Conservation (phyloP, 2,888 invertebrate species). For the Loripinus fragilis region DNA sequence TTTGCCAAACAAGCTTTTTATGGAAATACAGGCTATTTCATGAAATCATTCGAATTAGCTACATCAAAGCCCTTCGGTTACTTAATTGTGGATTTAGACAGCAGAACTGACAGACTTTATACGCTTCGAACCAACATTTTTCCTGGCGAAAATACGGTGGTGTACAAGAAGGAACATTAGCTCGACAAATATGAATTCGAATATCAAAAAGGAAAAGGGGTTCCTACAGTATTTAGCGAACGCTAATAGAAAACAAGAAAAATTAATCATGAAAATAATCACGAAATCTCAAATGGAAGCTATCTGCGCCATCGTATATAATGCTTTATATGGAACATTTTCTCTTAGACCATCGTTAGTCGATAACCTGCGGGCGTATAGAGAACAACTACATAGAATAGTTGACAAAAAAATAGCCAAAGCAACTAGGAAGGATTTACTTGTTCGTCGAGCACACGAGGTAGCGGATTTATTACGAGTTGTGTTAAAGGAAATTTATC, state of each 20-base stretch:
- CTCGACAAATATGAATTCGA: constrained; percentile 1
- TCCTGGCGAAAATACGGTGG: constrained; percentile 5
- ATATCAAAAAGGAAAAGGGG: not conserved
- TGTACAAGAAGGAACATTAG: not conserved
- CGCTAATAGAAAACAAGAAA: not conserved
- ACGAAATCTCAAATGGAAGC: not conserved
- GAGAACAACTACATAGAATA: not conserved
- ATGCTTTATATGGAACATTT: not conserved
- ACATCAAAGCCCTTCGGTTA: not conserved
- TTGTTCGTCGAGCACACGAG: not conserved
- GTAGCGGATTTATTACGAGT: constrained; percentile 8
- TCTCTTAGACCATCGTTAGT: not conserved
- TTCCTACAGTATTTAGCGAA: not conserved
- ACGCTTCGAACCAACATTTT: not conserved
- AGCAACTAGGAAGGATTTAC: not conserved
- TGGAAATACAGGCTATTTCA: not conserved
- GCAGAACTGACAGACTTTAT: not conserved
- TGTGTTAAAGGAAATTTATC: not conserved
- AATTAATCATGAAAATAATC: constrained; percentile 4
- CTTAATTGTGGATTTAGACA: not conserved
- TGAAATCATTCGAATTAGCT: not conserved
- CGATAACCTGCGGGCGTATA: not conserved
- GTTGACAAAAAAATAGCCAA: not conserved
- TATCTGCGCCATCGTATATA: not conserved
- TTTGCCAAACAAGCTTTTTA: not conserved